These are phyloP conservation scores for Hypotaenidia okinawae DNA, from an alignment of 2,797 vertebrate genomes.

Conservation along the genomic window DNA sequence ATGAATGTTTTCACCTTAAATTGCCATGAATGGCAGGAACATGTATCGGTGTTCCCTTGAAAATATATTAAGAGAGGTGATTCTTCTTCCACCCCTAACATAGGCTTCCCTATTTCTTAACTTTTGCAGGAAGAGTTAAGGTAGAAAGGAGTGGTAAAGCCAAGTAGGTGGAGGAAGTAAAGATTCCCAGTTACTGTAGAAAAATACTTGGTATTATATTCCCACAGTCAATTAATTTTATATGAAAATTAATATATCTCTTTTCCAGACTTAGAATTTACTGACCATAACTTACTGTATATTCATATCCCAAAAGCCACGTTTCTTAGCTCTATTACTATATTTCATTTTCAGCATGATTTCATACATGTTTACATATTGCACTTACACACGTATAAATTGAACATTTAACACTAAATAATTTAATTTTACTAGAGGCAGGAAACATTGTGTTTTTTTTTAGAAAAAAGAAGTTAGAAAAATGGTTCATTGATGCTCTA, in stretches of 20 bases:
- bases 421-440: conserved; percentile 70
- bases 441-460: conserved; percentile 36
- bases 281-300: conserved; percentile 59
- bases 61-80: neutral
- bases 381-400: conserved; percentile 71
- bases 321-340: conserved; percentile 49
- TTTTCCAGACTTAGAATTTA: conserved; percentile 60
- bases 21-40: conserved; percentile 27
- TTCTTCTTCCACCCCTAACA: neutral
- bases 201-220: conserved; percentile 29
- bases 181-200: conserved; percentile 21
- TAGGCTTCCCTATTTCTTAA: neutral
- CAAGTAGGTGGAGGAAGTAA: conserved; percentile 47
- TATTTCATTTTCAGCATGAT: conserved; percentile 64
- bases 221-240: conserved; percentile 33
- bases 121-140: conserved; percentile 32
- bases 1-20: conserved; percentile 15
- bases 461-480: conserved; percentile 55
- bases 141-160: conserved; percentile 34
- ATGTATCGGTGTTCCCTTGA: neutral
- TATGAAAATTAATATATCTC: conserved; percentile 38
- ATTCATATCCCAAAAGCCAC: conserved; percentile 58
- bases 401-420: conserved; percentile 68
- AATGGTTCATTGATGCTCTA: conserved; percentile 62
- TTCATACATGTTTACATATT: conserved; percentile 72